phyloP scores from a whole-genome alignment of 2,797 vertebrate genomes.

The Melanotaenia nigrans region DNA sequence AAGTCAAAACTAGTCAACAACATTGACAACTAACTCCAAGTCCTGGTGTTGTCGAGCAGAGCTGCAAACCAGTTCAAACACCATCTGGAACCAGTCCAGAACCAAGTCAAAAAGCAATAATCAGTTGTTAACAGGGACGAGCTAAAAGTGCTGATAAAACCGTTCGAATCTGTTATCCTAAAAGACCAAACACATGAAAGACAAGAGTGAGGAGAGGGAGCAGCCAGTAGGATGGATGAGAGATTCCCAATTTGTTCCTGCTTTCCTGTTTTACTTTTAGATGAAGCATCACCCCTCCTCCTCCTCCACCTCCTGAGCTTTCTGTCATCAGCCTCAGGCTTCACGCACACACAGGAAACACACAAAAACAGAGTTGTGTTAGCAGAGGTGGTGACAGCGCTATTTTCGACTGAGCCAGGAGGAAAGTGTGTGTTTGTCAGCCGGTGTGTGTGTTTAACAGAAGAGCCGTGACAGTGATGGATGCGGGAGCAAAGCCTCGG shows the following conservation, averaged over 20 bases:
- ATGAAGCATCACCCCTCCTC: slow-evolving; percentile 39
- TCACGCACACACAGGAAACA: slow-evolving; percentile 47
- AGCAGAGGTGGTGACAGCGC: slow-evolving; percentile 63
- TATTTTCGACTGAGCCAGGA: slow-evolving; percentile 46
- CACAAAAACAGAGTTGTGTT: slow-evolving; percentile 59
- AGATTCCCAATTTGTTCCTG: slow-evolving; percentile 19
- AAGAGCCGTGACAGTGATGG: neutral
- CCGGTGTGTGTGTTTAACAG: neutral
- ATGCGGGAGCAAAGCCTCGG: too few relatives aligned
- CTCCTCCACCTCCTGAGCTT: slow-evolving; percentile 53
- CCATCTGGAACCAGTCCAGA: too few relatives aligned
- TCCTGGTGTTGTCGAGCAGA: too few relatives aligned
- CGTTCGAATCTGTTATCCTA: neutral
- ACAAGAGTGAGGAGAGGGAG: neutral
- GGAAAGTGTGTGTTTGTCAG: slow-evolving; percentile 15
- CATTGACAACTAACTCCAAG: too few relatives aligned
- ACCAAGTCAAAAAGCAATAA: too few relatives aligned
- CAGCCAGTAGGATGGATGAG: neutral
- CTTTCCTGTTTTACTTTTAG: slow-evolving; percentile 42
- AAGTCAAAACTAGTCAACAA: too few relatives aligned
- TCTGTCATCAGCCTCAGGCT: slow-evolving; percentile 64
- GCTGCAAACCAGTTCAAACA: neutral
- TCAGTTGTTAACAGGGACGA: neutral
- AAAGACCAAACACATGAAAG: neutral
- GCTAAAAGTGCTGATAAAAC: neutral